These are phyloP conservation scores for Dromas ardeola DNA, from an alignment of 2,113 vertebrate species.

Conservation along the genomic window DNA sequence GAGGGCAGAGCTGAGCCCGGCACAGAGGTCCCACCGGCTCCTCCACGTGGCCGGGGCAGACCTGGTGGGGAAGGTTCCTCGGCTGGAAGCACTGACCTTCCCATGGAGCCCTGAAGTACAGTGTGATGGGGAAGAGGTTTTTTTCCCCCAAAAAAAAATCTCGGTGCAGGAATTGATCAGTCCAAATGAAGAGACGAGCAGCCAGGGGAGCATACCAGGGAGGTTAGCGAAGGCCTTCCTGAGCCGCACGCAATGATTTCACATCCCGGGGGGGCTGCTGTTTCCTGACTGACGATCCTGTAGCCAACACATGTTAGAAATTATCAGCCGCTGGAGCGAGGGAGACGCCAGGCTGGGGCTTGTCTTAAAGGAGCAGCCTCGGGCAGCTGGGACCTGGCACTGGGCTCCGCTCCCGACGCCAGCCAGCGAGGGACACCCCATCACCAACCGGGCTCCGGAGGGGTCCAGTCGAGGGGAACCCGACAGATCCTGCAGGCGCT, in stretches of 20 bases:
- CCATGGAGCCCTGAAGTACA: rapidly evolving
- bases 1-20: background rate
- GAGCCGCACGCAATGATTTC: background rate
- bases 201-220: background rate
- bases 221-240: background rate
- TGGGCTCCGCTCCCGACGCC: background rate
- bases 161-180: background rate
- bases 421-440: background rate
- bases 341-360: background rate
- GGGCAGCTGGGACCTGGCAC: rapidly evolving
- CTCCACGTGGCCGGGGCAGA: background rate
- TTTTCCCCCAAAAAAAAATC: background rate
- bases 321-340: background rate
- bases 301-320: background rate
- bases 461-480: background rate
- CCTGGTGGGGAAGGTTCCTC: background rate
- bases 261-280: background rate
- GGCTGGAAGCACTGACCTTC: background rate
- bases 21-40: background rate
- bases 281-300: background rate
- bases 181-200: background rate
- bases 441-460: rapidly evolving
- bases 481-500: rapidly evolving
- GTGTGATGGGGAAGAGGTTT: background rate
- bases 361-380: background rate